These are phyloP conservation scores for Andrena cerasifolii DNA, from an alignment of 1,140 invertebrate species.

Conservation along the genomic window DNA sequence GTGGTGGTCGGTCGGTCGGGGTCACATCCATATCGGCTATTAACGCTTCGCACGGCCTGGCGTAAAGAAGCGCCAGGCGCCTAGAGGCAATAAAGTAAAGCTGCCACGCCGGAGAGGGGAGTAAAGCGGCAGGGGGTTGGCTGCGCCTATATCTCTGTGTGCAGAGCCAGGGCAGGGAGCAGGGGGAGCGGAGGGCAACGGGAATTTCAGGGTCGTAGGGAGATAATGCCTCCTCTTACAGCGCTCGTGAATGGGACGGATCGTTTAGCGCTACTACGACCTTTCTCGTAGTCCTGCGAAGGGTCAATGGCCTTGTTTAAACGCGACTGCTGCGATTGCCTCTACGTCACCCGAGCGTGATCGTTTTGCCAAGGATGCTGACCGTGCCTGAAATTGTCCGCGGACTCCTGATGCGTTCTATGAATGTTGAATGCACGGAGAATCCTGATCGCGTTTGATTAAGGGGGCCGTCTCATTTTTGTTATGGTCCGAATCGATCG, in stretches of 20 bases:
- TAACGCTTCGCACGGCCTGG: constrained; percentile 67
- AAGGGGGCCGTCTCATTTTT: too few species aligned
- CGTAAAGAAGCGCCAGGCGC: constrained; percentile 68
- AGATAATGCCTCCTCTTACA: constrained; percentile 62
- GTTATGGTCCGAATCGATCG: too few species aligned
- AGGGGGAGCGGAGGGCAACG: constrained; percentile 41
- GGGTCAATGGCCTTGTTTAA: constrained; percentile 38
- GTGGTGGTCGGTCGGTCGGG: constrained; percentile 56
- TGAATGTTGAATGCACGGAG: not conserved
- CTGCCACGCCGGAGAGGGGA: not conserved
- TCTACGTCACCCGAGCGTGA: constrained; percentile 34
- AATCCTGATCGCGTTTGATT: too few species aligned
- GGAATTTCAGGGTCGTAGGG: constrained; percentile 69
- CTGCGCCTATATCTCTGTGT: constrained; percentile 24
- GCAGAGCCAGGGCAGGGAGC: constrained; percentile 39
- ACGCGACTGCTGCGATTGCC: constrained; percentile 14
- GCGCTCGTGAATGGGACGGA: constrained; percentile 64
- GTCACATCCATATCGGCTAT: constrained; percentile 74
- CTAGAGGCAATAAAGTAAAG: constrained; percentile 71
- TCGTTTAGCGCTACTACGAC: constrained; percentile 50
- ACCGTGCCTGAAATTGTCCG: not conserved
- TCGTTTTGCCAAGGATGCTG: constrained; percentile 27
- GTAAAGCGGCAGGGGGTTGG: constrained; percentile 32
- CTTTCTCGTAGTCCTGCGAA: constrained; percentile 31
- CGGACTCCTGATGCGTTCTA: not conserved